Evolutionary conservation across 2,113 vertebrate species (phyloP), one percentile per base, ranked within the genome.

Genomic region (Rafetus swinhoei): DNA sequence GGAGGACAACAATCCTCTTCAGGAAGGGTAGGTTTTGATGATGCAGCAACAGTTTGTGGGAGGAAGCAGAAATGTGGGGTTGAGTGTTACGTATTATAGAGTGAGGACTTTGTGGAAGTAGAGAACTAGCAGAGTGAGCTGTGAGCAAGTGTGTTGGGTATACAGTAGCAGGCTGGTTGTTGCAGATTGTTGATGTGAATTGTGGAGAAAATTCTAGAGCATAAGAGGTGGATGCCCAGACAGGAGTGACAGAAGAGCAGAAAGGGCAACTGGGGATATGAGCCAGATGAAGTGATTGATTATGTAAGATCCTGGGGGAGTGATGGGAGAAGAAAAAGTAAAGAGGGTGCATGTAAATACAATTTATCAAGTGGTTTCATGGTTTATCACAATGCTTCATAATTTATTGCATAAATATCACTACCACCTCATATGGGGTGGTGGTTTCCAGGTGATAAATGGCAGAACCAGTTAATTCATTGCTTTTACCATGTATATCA

Each of bases 381-480:
- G 93, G 27, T 39, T 93, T 76, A 87, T 57, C 7, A 19, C 2
- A 81, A 25, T 25, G 29, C 76, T 52, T 60, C 50, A 57, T 56
- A 69, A 2, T 32, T 22, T 91, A 1, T 32, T 87, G 32, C 76
- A 29, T 90, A 4, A 21, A 82, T 3, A 76, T 32, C 19, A 65
- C 12, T 80, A 29, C 4, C 56, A 19, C 9, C 0, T 0, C 62
- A 1, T 53, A 21, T 65, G 14, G 16, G 85, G 39, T 54, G 9
- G n/a, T 93, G 7, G 0, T 81, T 55, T 60, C 59, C 80, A 55
- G 74, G 19, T 74, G 39, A 90, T 32, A 88, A 91, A 85, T 56
- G 53, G 32, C n/a, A 45, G 9, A 60, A 12, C 55, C 6, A 24
- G 55, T 77, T 55, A 39, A 85, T 32, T 52, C 90, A 87, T 54